Base-by-base conservation (phyloP, 1,140 invertebrate genomes). In the Goniozus legneri region DNA sequence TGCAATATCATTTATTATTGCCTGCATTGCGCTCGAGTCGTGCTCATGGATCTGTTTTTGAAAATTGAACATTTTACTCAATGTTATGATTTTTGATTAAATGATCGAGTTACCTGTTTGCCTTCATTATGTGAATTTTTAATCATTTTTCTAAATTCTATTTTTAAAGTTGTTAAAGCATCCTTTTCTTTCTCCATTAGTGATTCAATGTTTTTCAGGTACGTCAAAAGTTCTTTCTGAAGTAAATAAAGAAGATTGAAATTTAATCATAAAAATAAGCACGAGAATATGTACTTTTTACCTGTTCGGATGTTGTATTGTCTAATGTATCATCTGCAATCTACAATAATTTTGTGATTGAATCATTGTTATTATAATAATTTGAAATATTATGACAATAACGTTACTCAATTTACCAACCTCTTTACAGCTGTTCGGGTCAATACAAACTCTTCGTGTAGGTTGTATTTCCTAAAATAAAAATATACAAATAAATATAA, bases 161-260 rank as follows among this genome's bases (percentile, higher is more conserved):
- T 27, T 41, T 66, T 66, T 39, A 65, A 52, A 13, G 52, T 51
- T 3, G 15, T 36, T 32, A 70, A 47, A 35, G 45, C 39, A 27
- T 65, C 42, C 24, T 53, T 52, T 32, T 65, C 65, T 33, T 62
- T 57, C 38, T 63, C 50, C 49, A 66, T 54, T 14, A 55, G 50
- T 8, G 35, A 27, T 41, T 60, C 59, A 36, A 56, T 53, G 38
- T 52, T 62, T 32, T 37, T 48, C 20, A 66, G 52, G 19, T 47
- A 56, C n/a, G 18, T 27, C 39, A 64, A 22, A 46, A 62, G 27
- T 50, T 62, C 42, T 53, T 60, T 50, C 62, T 67, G 27, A 45
- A n/a, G n/a, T n/a, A n/a, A n/a, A n/a, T n/a, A 64, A 60, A 44
- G 16, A 31, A 12, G 21, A 1, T 22, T 15, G 6, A 16, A 34